Conservation (phyloP, 2,113 vertebrate genomes). For the Grammomys surdaster region DNA sequence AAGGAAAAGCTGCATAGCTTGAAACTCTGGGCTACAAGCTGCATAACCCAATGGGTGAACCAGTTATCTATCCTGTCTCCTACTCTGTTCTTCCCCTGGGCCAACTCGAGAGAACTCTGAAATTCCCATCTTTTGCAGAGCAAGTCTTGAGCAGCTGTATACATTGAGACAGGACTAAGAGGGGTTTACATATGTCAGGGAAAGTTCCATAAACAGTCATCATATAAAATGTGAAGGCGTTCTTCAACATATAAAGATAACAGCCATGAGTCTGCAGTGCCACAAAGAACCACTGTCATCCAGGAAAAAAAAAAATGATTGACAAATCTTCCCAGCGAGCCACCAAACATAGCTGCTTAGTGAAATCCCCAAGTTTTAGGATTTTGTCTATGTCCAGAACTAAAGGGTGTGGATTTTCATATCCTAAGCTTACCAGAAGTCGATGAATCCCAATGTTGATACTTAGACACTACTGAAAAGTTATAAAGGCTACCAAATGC, state of each 20-base stretch:
- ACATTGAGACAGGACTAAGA: neutral
- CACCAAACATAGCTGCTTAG: neutral
- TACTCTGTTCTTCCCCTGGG: neutral
- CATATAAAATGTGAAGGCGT: neutral
- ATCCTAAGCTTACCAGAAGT: neutral
- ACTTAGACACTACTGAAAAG: neutral
- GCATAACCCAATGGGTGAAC: neutral
- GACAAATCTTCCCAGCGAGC: neutral
- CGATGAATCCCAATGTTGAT: neutral
- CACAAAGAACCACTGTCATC: neutral
- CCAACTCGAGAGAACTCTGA: neutral
- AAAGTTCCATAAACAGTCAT: neutral
- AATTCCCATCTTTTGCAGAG: neutral
- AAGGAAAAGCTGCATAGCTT: neutral
- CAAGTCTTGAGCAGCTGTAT: neutral
- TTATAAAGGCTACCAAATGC: neutral
- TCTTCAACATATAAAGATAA: neutral
- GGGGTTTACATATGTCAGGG: neutral
- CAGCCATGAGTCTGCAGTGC: neutral
- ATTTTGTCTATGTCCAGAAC: constrained; percentile 11
- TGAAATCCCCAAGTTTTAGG: neutral
- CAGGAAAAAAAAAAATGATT: neutral
- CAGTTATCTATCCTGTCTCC: neutral
- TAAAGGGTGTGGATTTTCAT: neutral
- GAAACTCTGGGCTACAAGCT: neutral